Conservation (phyloP, 2,113 vertebrate species). For the Forbesichthys papilliferus region DNA sequence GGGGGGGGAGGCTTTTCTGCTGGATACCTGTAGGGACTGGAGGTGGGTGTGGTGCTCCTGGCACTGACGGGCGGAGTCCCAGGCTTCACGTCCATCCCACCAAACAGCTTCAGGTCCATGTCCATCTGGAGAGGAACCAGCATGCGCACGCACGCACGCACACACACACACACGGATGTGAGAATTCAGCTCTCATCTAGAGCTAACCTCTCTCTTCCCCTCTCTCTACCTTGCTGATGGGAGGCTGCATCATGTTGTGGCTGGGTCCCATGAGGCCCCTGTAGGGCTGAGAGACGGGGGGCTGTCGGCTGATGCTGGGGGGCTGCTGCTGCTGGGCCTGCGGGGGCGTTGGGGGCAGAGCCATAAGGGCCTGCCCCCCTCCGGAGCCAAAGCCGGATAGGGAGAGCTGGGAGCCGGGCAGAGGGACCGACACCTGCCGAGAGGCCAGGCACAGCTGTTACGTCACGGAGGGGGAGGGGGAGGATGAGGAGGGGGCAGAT, state of each 20-base stretch:
- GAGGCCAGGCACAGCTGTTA: neutral
- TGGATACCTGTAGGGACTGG: slow-evolving; percentile 93
- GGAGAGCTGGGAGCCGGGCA: slow-evolving; percentile 92
- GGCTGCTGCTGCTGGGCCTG: slow-evolving; percentile 79
- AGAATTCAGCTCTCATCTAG: no score
- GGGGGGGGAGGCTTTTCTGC: neutral
- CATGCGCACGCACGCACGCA: neutral
- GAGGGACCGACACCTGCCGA: slow-evolving; percentile 87
- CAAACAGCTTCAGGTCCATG: slow-evolving; percentile 95
- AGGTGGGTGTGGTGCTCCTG: slow-evolving; percentile 93
- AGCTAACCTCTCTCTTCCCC: no score
- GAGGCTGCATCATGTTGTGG: slow-evolving; percentile 89
- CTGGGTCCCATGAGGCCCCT: slow-evolving; percentile 88
- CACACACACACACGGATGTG: neutral
- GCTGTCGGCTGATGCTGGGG: slow-evolving; percentile 85
- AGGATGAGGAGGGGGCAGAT: no score
- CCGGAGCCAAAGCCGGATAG: slow-evolving; percentile 92
- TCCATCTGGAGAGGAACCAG: slow-evolving; percentile 82
- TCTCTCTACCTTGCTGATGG: slow-evolving; percentile 85
- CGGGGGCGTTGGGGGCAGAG: slow-evolving; percentile 87
- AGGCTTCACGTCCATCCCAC: slow-evolving; percentile 94
- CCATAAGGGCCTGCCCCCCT: slow-evolving; percentile 89
- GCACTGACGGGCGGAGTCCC: slow-evolving; percentile 90
- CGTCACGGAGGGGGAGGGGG: neutral
- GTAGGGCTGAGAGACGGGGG: slow-evolving; percentile 88